Evolutionary conservation across 2,797 vertebrate species (phyloP).

Genomic region (Micromesistius poutassou): DNA sequence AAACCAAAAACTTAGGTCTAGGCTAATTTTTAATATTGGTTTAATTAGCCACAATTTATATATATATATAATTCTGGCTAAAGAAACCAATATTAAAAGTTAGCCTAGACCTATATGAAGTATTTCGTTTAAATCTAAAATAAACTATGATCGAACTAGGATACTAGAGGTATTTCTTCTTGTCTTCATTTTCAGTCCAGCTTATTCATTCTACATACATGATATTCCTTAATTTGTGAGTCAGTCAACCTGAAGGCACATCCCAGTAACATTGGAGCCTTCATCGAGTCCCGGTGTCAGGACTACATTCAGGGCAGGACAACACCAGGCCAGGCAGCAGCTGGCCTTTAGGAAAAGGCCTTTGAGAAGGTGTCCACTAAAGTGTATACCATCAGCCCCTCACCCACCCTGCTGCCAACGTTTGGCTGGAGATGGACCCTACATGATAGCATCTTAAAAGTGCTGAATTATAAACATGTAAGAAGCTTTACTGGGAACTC

Average conservation of each 20-base stretch:
- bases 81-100: too few species aligned
- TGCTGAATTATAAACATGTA: constrained; percentile 31
- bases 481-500: constrained; percentile 47
- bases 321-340: constrained; percentile 27
- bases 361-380: constrained; percentile 21
- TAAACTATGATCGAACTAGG: background rate
- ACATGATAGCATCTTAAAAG: constrained; percentile 28
- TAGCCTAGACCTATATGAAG: too few species aligned
- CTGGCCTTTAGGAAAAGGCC: constrained; percentile 43
- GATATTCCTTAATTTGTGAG: background rate
- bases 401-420: constrained; percentile 20
- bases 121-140: too few species aligned
- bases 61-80: background rate
- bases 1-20: background rate
- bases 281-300: constrained; percentile 25
- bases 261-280: constrained; percentile 4
- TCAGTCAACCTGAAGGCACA: constrained; percentile 1
- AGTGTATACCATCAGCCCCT: constrained; percentile 27
- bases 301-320: constrained; percentile 15
- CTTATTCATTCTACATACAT: constrained; percentile 14
- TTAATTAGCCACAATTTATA: background rate
- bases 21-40: background rate
- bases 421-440: constrained; percentile 30
- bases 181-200: background rate
- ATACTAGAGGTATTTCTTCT: constrained; percentile 6